Base-by-base conservation (phyloP, 2,113 vertebrate genomes). In the Scopus umbretta region DNA sequence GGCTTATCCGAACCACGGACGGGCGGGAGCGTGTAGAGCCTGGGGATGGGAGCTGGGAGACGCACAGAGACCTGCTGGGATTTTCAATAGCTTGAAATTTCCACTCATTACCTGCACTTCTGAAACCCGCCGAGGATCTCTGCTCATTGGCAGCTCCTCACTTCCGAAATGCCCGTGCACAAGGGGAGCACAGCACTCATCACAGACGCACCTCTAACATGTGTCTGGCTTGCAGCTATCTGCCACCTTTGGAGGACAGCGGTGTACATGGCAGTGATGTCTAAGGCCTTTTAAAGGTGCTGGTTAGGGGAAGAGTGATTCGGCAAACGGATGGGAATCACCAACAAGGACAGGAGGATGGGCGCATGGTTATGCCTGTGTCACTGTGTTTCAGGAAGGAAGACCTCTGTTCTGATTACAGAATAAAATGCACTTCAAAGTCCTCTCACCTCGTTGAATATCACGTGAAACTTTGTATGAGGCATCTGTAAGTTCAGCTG, bases 221-320 rank as follows among this genome's bases (percentile, higher is more conserved):
- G 17, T 25, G 36, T 17, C 66, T 36, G 75, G 36, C 40, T 79
- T 42, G 29, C 16, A 36, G 25, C 29, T 34, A 7, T 13, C 65
- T 5, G 6, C 13, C 59, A 13, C 49, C 67, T 52, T 13, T 16
- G 47, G 10, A 20, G 45, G 66, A 22, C 6, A 5, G 52, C 4
- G 45, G 21, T 32, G 61, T 3, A 9, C 17, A 0, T 0, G 32
- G 32, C 22, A 21, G 26, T 3, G 53, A 22, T 21, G 32, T 7
- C 66, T 6, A 6, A 26, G 15, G 53, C 9, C 4, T 26, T 47
- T 49, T 11, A 14, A 66, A 68, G 47, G 40, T 50, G 66, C 42
- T 62, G 61, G 32, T 11, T 8, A 29, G 34, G 55, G 32, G 61
- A 38, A 56, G 27, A 32, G 32, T 4, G 47, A 20, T 43, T 38